phyloP scores from a whole-genome alignment of 30 jellyfish, hydroid and myxozoan species.

The Aurelia sp. region DNA sequence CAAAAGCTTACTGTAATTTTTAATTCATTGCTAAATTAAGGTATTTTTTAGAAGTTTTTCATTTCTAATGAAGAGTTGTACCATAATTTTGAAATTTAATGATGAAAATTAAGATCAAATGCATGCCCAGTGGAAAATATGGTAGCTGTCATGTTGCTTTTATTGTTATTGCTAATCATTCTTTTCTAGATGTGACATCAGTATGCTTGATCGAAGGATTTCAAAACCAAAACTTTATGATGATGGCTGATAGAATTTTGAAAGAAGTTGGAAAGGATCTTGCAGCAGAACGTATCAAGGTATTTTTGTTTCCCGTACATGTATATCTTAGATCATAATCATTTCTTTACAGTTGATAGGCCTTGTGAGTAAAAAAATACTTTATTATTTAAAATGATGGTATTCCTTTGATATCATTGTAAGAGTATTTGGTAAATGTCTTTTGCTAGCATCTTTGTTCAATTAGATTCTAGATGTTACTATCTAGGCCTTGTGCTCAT shows the following conservation, averaged over 20 bases:
- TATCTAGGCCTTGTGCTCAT: not conserved
- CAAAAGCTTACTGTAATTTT: not conserved
- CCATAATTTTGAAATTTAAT: not conserved
- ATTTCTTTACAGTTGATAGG: too few species aligned
- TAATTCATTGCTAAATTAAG: not conserved
- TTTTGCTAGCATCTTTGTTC: too few species aligned
- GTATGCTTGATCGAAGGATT: conserved; percentile 96
- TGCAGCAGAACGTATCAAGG: conserved; percentile 91
- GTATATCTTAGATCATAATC: too few species aligned
- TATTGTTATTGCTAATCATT: not conserved
- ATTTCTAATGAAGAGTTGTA: not conserved
- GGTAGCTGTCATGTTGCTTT: not conserved
- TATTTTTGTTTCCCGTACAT: not conserved
- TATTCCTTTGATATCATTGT: too few species aligned
- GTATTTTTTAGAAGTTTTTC: not conserved
- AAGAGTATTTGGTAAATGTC: too few species aligned
- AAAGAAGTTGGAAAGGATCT: conserved; percentile 90
- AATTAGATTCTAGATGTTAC: too few species aligned
- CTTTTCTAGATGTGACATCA: conserved; percentile 89
- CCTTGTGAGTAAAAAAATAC: too few species aligned
- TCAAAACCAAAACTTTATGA: conserved; percentile 78
- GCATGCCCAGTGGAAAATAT: too few species aligned
- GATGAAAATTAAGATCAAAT: too few species aligned
- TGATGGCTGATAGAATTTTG: conserved; percentile 88
- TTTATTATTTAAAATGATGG: too few species aligned